Evolutionary conservation across 1,140 invertebrate genomes (phyloP), one percentile per base, ranked within the genome.

Genomic region (Platyscapa corneri): DNA sequence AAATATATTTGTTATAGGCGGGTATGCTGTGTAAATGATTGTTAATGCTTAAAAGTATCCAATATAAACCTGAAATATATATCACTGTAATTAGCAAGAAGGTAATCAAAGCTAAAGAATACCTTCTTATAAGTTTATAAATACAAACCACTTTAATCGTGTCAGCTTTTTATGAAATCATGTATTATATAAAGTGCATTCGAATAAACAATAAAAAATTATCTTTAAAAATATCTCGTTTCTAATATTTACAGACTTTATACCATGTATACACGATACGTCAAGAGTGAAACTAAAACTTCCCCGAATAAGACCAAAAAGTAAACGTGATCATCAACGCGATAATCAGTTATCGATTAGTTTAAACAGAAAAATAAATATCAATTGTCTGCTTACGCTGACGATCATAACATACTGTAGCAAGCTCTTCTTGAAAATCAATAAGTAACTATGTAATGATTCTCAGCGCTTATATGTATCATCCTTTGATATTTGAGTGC

Each of bases 281-380:
- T 42, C 75, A 70, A 84, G 82, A 78, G 78, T 78, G 77, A 84
- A 84, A 84, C 60, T 78, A 78, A 76, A 84, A 84, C 56, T 78
- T 78, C 39, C 49, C 60, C 39, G 82, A 76, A 83, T 67, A 72
- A 82, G 79, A 53, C 20, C 79, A 49, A 56, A 76, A 49, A 14
- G 82, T 83, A 84, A 84, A 74, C 64, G 32, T 72, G 60, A 78
- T 72, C 20, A 72, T 84, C 83, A 46, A 67, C n/a, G 46, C n/a
- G 60, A 79, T 84, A 84, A 84, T 84, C 75, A 60, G 32, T 79
- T 72, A 79, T 79, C 64, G 76, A 84, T 79, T 75, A 60, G 32
- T 32, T 46, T 23, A 42, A 56, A 72, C 34, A 27, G 76, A 77
- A 84, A 64, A 83, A 83, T 76, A 83, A 83, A 83, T 56, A 75